Evolutionary conservation across 2,797 vertebrate species (phyloP), one percentile per base, ranked within the genome.

Genomic region (Semotilus atromaculatus): DNA sequence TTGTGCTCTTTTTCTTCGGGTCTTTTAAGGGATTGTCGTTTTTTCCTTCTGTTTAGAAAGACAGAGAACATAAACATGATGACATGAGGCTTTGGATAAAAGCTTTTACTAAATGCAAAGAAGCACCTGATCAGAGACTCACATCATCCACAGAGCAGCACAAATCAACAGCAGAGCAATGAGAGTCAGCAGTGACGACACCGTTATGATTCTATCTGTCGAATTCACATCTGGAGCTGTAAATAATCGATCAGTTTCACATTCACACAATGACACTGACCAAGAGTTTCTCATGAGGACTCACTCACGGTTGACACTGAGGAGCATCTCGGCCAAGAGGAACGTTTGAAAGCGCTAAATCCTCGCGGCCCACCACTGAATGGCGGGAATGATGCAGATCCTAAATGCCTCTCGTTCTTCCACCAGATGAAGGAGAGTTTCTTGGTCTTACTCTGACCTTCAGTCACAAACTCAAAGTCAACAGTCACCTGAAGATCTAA

Each of bases 401-500:
- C 21, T 31, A 76, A 62, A 64, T 0, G 9, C 5, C 1, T 1
- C 16, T 8, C 38, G 36, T 77, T 77, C 36, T 60, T 77, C 23
- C n/a, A 60, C 74, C 74, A 77, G 74, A 60, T 26, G 23, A 60
- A 77, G 74, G 53, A 51, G 48, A 5, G 48, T 62, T 26, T 77
- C 55, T 36, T 60, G 75, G 34, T 60, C 6, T 76, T 14, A 58
- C 38, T 60, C 36, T 62, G 55, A 60, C 74, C 74, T 60, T 76
- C 53, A 58, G 5, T 51, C 48, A 51, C 48, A 18, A 1, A 6
- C 48, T 48, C 48, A 48, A 4, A 18, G 48, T 48, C 48, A 16
- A 48, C 4, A 16, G 45, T 48, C 45, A 48, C 45, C 45, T 48
- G 45, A 18, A 48, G 45, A 48, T 14, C 14, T 16, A 16, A 48